A percentile compares a stretch with the other conserved stretches of the same genome.
phyloP scores from a whole-genome alignment of 2,797 vertebrate genomes.

The Pseudochirops cupreus region DNA sequence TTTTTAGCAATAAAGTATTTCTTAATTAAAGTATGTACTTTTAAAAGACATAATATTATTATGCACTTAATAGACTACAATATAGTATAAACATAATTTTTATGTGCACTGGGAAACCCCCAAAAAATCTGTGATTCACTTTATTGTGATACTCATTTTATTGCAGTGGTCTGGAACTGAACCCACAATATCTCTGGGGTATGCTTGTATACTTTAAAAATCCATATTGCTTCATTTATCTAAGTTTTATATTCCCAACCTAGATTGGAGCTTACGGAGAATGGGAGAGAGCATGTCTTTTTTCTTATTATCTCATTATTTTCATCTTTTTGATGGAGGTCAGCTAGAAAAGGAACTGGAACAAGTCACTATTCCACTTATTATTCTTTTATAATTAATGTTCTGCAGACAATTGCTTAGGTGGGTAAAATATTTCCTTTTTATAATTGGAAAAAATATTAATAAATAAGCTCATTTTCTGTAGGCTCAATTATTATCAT shows the following conservation, averaged over 20 bases:
- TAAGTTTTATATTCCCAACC: background rate
- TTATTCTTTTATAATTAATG: background rate
- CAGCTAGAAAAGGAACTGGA: background rate
- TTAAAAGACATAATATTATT: background rate
- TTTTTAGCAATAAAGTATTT: background rate
- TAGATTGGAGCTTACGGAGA: background rate
- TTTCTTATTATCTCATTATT: background rate
- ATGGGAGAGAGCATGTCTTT: background rate
- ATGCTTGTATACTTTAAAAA: background rate
- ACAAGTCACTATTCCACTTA: background rate
- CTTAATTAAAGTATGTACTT: background rate
- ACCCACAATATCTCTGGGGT: background rate
- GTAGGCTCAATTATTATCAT: background rate
- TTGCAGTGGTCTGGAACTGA: background rate
- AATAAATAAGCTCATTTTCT: background rate
- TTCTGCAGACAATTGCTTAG: background rate
- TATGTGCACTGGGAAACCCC: background rate
- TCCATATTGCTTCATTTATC: background rate
- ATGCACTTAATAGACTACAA: background rate
- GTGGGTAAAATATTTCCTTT: background rate
- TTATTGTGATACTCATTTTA: background rate
- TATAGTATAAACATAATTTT: background rate
- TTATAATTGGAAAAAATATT: background rate
- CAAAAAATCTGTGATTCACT: background rate
- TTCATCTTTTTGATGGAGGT: background rate